These are phyloP conservation scores for Drusus annulatus DNA, from an alignment of 1,140 invertebrate genomes.

Conservation along the genomic window DNA sequence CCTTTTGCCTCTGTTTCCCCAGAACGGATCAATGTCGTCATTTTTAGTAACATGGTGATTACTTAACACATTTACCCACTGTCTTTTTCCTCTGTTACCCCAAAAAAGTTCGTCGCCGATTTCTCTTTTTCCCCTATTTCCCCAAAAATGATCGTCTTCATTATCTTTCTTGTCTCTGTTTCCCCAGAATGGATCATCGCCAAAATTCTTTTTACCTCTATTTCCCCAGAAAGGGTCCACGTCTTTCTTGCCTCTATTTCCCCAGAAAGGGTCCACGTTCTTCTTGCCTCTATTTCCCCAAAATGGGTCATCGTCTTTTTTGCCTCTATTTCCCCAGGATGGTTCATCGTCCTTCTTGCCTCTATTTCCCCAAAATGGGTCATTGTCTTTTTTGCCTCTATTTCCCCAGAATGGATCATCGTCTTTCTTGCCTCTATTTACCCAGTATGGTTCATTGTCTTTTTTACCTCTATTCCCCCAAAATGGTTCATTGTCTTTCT, in stretches of 20 bases:
- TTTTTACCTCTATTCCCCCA: conserved; percentile 63
- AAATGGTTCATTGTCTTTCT: conserved; percentile 58
- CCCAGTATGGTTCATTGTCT: conserved; percentile 61
- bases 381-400: conserved; percentile 57
- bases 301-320: conserved; percentile 50
- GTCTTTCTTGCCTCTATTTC: conserved; percentile 60
- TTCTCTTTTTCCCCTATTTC: conserved; percentile 53
- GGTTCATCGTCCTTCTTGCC: conserved; percentile 39
- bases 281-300: conserved; percentile 54
- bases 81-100: conserved; percentile 61
- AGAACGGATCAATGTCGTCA: conserved; percentile 58
- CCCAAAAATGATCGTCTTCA: conserved; percentile 52
- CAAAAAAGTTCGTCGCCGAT: conserved; percentile 61
- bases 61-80: no score
- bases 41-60: conserved; percentile 53
- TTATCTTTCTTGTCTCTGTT: conserved; percentile 45
- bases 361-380: conserved; percentile 56
- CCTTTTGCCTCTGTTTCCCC: conserved; percentile 62
- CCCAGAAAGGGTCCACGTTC: conserved; percentile 62
- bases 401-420: conserved; percentile 62
- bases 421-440: conserved; percentile 62
- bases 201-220: conserved; percentile 43
- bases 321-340: no score
- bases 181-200: conserved; percentile 17
- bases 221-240: conserved; percentile 57